Evolutionary conservation across 2,888 invertebrate species (phyloP).

Genomic region (Leucozona laternaria): DNA sequence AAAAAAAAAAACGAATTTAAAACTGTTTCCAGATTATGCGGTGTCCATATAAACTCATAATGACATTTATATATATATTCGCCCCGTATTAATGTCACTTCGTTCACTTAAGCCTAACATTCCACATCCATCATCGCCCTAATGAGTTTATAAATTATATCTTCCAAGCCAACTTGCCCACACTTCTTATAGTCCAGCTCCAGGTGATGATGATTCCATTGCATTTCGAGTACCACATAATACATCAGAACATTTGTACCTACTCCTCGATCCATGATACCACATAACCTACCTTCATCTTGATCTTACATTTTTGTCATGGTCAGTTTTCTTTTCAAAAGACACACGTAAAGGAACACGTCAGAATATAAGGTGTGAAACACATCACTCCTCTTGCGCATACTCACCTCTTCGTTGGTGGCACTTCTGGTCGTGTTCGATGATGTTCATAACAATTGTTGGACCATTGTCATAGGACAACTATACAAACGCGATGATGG

Average conservation of each 20-base stretch:
- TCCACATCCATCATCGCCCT: conserved; percentile 64
- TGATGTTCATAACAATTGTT: conserved; percentile 68
- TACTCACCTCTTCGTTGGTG: conserved; percentile 60
- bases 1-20: too few species aligned
- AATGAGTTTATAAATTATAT: conserved; percentile 61
- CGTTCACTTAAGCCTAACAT: conserved; percentile 15
- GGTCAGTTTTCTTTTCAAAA: conserved; percentile 43
- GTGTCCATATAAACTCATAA: background rate
- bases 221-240: conserved; percentile 16
- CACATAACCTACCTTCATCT: conserved; percentile 36
- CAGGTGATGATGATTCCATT: conserved; percentile 35
- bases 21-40: too few species aligned
- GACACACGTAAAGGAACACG: conserved; percentile 37
- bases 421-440: conserved; percentile 51
- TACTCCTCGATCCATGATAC: background rate
- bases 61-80: conserved; percentile 29
- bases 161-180: conserved; percentile 28
- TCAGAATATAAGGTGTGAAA: conserved; percentile 57
- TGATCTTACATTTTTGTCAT: conserved; percentile 60
- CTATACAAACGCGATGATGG: conserved; percentile 48
- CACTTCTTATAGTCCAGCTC: conserved; percentile 26
- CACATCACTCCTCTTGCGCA: conserved; percentile 42
- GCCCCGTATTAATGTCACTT: conserved; percentile 14
- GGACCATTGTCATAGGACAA: conserved; percentile 61
- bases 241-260: background rate